Evolutionary conservation across 2,113 vertebrate genomes (phyloP), one percentile per base, ranked within the genome.

Genomic region (Burhinus bistriatus): DNA sequence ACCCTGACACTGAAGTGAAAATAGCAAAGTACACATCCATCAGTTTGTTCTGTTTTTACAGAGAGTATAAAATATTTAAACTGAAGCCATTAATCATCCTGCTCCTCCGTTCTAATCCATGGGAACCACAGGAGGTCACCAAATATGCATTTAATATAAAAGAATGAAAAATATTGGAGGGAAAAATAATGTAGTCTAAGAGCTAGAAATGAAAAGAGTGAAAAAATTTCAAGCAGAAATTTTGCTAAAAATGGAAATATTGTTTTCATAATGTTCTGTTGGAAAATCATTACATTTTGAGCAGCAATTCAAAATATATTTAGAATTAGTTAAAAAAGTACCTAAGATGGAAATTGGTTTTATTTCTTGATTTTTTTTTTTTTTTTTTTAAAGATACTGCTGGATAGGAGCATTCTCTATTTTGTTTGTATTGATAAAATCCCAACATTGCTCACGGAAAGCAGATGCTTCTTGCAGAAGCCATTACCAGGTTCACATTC

Each of bases 61-160:
- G 92, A 97, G 89, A 95, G 88, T 93, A 94, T 96, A 92, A 97
- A 97, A 97, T 97, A 97, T 96, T 96, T 97, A 95, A 97, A 86
- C 79, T 93, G 88, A 94, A 94, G 86, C 61, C 32, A 70, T 97
- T 97, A 97, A 95, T 97, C 97, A 97, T 89, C 88, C 54, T 78
- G 79, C 70, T 94, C 47, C 83, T 96, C 92, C 91, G 76, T 94
- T 95, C 90, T 94, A 94, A 93, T 96, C 79, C 96, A 87, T 96
- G 95, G 95, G 96, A 97, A 95, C 97, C 96, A 97, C 97, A 97
- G 96, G 96, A 97, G 94, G 93, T 95, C 94, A 96, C 96, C 94
- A 97, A 95, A 97, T 95, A 94, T 95, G 91, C 94, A 83, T 97
- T 97, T 93, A 95, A 90, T 96, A 95, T 94, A 93, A 97, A 96